Conservation (phyloP, 2,113 vertebrate species). For the Pleuronectes platessa region DNA sequence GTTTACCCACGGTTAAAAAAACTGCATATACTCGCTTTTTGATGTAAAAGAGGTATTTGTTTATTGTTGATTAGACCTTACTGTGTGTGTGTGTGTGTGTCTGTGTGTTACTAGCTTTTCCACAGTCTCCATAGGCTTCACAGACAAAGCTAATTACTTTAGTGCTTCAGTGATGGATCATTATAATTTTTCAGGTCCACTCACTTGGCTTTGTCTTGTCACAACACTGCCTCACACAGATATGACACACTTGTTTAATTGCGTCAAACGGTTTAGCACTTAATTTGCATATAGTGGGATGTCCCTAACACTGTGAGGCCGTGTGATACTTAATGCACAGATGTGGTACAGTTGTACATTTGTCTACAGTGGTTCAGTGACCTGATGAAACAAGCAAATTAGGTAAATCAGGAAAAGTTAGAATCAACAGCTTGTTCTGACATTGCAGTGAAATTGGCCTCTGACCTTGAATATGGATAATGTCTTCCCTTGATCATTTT, state of each 20-base stretch:
- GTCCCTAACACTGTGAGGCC: background rate
- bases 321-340: background rate
- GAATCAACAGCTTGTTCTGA: too few species aligned
- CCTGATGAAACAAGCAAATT: too few species aligned
- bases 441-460: too few species aligned
- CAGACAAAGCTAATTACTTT: conserved; percentile 42
- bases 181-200: conserved; percentile 20
- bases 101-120: conserved; percentile 1
- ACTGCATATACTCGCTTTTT: too few species aligned
- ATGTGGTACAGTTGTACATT: background rate
- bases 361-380: too few species aligned
- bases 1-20: too few species aligned
- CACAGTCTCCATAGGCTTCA: conserved; percentile 12
- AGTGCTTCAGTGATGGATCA: conserved; percentile 2
- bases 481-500: too few species aligned
- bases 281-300: background rate
- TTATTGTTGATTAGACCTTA: too few species aligned
- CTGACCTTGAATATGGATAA: too few species aligned
- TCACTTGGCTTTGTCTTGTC: conserved; percentile 3
- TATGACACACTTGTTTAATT: background rate
- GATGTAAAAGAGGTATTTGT: too few species aligned
- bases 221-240: background rate
- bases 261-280: background rate
- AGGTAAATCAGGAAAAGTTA: too few species aligned
- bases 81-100: too few species aligned